These are phyloP conservation scores for Coendou prehensilis DNA, from an alignment of 2,797 vertebrate species.

Conservation along the genomic window DNA sequence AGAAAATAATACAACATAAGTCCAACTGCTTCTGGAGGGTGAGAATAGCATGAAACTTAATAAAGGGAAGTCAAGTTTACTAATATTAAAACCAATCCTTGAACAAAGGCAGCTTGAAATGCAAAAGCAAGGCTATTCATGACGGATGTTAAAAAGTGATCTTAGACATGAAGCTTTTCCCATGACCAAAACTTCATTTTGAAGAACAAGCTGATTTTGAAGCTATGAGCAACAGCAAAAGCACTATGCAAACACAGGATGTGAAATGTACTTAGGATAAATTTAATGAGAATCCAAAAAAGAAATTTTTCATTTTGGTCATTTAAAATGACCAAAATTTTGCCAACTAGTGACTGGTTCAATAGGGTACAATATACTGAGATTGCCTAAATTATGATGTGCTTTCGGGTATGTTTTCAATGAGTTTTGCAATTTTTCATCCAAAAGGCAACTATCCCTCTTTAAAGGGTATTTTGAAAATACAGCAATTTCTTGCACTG, in stretches of 20 bases:
- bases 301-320: neutral
- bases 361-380: neutral
- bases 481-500: neutral
- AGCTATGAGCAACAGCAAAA: neutral
- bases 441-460: neutral
- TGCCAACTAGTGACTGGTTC: neutral
- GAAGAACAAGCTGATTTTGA: neutral
- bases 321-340: neutral
- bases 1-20: neutral
- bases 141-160: neutral
- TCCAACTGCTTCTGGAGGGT: neutral
- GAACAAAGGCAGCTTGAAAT: neutral
- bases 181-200: neutral
- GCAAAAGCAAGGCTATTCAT: neutral
- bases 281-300: neutral
- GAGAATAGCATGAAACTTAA: neutral
- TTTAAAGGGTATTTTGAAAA: conserved; percentile 15
- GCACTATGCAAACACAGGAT: neutral
- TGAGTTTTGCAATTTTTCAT: neutral
- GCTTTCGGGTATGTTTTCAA: neutral
- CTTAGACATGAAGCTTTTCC: neutral
- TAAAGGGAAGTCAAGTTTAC: neutral
- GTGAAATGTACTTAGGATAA: neutral
- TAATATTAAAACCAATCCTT: conserved; percentile 21
- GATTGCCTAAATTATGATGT: neutral